Conservation (phyloP, 2,797 vertebrate genomes). For the Onychomys torridus region DNA sequence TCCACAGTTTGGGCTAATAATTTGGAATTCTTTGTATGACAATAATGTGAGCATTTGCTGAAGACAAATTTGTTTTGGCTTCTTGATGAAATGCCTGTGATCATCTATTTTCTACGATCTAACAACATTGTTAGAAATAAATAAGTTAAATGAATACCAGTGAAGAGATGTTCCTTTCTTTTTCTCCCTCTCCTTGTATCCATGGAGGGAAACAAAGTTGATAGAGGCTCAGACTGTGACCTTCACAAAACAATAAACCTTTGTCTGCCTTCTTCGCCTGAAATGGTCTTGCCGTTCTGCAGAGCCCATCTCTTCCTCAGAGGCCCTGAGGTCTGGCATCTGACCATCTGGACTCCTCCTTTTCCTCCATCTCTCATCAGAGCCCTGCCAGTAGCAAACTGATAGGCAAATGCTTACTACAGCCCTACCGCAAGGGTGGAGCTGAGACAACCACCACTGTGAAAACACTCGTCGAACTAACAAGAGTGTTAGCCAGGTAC, state of each 20-base stretch:
- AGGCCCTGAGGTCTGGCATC: background rate
- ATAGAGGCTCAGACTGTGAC: conserved; percentile 17
- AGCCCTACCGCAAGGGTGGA: background rate
- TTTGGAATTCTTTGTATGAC: conserved; percentile 66
- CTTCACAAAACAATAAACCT: conserved; percentile 21
- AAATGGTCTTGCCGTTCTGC: conserved; percentile 4
- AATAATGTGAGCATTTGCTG: conserved; percentile 58
- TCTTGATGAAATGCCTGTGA: conserved; percentile 63
- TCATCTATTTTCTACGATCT: conserved; percentile 48
- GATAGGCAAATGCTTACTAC: background rate
- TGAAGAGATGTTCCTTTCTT: conserved; percentile 23
- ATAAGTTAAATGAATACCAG: conserved; percentile 28
- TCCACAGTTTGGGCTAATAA: conserved; percentile 70
- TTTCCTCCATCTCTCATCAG: background rate
- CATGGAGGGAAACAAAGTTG: background rate
- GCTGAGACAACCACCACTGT: background rate
- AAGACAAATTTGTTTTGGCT: conserved; percentile 64
- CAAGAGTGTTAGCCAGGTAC: too few relatives aligned
- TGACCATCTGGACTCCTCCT: background rate
- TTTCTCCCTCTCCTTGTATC: background rate
- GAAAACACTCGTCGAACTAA: conserved; percentile 12
- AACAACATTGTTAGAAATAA: conserved; percentile 56
- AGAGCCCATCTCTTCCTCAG: background rate
- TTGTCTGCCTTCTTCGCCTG: conserved; percentile 32
- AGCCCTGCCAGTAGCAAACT: background rate